phyloP scores from a whole-genome alignment of 2,797 vertebrate genomes.

The Lithobates sylvaticus region DNA sequence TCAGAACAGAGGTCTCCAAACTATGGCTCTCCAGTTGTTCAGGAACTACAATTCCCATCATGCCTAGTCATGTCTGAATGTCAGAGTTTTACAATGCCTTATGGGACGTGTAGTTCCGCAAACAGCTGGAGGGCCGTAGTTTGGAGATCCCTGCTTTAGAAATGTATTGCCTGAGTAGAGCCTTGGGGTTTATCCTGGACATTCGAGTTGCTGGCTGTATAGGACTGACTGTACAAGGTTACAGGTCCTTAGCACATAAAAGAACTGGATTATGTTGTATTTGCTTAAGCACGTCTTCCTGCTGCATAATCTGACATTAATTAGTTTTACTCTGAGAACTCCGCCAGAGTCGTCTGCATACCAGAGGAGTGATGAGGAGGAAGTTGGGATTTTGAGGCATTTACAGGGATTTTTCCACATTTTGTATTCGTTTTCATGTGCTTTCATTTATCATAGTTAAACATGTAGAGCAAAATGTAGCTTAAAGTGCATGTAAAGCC shows the following conservation, averaged over 20 bases:
- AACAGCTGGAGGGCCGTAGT: too few species aligned
- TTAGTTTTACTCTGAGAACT: slow-evolving; percentile 25
- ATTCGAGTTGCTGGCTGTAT: neutral
- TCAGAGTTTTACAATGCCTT: too few species aligned
- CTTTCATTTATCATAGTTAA: neutral
- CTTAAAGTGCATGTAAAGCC: too few species aligned
- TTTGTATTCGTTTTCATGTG: neutral
- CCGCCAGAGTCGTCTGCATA: slow-evolving; percentile 12
- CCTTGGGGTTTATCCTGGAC: neutral
- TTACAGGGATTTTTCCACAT: neutral
- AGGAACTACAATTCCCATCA: too few species aligned
- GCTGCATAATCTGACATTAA: slow-evolving; percentile 56
- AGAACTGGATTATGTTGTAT: slow-evolving; percentile 28
- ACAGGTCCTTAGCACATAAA: slow-evolving; percentile 29
- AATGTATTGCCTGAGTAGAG: too few species aligned
- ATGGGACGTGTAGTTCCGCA: too few species aligned
- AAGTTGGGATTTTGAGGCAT: neutral
- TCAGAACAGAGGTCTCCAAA: too few species aligned
- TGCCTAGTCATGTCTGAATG: too few species aligned
- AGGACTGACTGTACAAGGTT: slow-evolving; percentile 40
- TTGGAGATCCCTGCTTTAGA: too few species aligned
- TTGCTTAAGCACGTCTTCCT: slow-evolving; percentile 40
- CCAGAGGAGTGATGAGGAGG: neutral
- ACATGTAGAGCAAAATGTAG: neutral
- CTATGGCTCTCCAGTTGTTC: too few species aligned